Conservation (phyloP, 2,113 vertebrate genomes). For the Nestor notabilis region DNA sequence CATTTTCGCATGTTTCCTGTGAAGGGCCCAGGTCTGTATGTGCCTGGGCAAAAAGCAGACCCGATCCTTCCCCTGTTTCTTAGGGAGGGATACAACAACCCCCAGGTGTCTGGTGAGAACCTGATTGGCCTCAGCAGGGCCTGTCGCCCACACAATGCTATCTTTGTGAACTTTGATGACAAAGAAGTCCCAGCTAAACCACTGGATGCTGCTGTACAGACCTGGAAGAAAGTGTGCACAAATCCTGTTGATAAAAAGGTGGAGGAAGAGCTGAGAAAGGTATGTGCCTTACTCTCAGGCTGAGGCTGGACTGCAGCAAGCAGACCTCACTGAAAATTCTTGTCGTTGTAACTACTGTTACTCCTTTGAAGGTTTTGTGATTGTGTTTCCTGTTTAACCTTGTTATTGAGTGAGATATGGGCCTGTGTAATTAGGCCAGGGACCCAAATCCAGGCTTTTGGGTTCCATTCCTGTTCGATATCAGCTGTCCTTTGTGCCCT, state of each 20-base stretch:
- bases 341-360: not conserved
- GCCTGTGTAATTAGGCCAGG: not conserved
- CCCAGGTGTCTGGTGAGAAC: slow-evolving; percentile 78
- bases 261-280: slow-evolving; percentile 81
- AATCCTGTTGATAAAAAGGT: not conserved
- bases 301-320: not conserved
- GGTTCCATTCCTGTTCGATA: not conserved
- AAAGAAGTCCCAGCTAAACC: slow-evolving; percentile 78
- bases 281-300: not conserved
- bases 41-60: not conserved
- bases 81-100: slow-evolving; percentile 80
- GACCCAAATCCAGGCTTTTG: not conserved
- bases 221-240: slow-evolving; percentile 62
- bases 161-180: slow-evolving; percentile 90
- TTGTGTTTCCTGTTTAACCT: not conserved
- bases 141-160: slow-evolving; percentile 90
- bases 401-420: not conserved
- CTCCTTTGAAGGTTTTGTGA: not conserved
- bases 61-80: not conserved
- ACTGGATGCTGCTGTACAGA: slow-evolving; percentile 83
- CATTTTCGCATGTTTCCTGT: fast-evolving
- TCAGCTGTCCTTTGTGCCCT: not conserved
- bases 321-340: not conserved
- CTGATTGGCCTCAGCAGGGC: slow-evolving; percentile 88
- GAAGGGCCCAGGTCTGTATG: not conserved